A percentile compares a stretch with the other conserved stretches of the same genome.
These are phyloP conservation scores for Coecobrya sp. DNA, from an alignment of 2,888 invertebrate species.

Conservation along the genomic window DNA sequence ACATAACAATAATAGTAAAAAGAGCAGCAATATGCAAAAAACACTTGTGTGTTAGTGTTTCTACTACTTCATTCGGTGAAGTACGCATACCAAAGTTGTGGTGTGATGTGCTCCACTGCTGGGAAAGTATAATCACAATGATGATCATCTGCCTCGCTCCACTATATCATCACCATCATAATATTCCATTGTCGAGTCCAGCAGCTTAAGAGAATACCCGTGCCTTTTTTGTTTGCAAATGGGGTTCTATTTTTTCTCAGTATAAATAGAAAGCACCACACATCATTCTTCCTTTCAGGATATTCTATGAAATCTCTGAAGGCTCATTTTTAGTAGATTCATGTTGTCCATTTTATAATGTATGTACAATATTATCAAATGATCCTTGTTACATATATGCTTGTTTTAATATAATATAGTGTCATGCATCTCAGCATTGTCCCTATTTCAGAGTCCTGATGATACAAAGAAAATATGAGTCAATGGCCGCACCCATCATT, in stretches of 20 bases:
- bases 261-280: not conserved
- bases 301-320: slow-evolving; percentile 33
- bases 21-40: not conserved
- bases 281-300: slow-evolving; percentile 40
- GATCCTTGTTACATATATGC: not conserved
- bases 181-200: slow-evolving; percentile 15
- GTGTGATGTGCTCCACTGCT: not conserved
- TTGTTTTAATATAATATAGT: no score
- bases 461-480: slow-evolving; percentile 29
- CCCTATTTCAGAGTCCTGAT: not conserved
- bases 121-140: slow-evolving; percentile 35
- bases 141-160: slow-evolving; percentile 54
- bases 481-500: slow-evolving; percentile 66
- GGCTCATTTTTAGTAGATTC: slow-evolving; percentile 3
- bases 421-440: not conserved
- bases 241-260: slow-evolving; percentile 37
- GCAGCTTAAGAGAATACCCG: slow-evolving; percentile 57
- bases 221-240: slow-evolving; percentile 28
- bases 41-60: not conserved
- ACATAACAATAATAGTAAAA: slow-evolving; percentile 1
- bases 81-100: not conserved
- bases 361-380: not conserved
- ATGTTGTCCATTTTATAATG: not conserved
- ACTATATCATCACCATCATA: slow-evolving; percentile 1
- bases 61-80: not conserved